Evolutionary conservation across 2,113 vertebrate species (phyloP).

Genomic region (Rattus norvegicus): DNA sequence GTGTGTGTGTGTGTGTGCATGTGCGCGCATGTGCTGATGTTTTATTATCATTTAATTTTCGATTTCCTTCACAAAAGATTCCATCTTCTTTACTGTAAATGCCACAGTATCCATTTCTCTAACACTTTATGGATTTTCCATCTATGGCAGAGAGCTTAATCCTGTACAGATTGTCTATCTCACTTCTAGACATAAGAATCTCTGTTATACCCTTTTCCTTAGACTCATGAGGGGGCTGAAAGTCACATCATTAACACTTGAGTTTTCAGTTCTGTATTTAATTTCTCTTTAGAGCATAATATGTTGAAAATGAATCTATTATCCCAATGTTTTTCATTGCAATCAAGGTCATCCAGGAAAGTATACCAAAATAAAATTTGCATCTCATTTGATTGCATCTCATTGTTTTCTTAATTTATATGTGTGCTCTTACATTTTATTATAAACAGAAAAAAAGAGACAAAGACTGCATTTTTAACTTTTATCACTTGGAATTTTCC

Average conservation of each 20-base stretch:
- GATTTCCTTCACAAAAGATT: not conserved
- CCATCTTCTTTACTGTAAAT: not conserved
- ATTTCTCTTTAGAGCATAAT: not conserved
- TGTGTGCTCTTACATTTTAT: not conserved
- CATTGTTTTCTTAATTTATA: not conserved
- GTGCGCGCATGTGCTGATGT: not conserved
- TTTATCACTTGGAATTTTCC: not conserved
- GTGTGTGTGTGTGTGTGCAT: not conserved
- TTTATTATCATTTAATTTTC: not conserved
- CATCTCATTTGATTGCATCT: not conserved
- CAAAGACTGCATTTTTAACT: not conserved
- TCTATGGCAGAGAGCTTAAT: not conserved
- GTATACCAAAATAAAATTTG: not conserved
- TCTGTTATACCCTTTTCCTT: accelerated
- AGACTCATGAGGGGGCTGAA: not conserved
- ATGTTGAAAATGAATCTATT: not conserved
- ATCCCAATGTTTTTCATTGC: not conserved
- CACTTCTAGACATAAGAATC: not conserved
- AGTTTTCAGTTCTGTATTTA: not conserved
- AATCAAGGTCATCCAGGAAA: not conserved
- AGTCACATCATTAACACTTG: not conserved
- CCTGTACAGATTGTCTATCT: not conserved
- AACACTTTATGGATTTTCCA: not conserved
- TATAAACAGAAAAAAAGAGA: not conserved
- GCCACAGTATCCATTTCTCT: too few species aligned